Evolutionary conservation across 2,888 invertebrate species (phyloP), one percentile per base, ranked within the genome.

Genomic region (Microplitis manilae): DNA sequence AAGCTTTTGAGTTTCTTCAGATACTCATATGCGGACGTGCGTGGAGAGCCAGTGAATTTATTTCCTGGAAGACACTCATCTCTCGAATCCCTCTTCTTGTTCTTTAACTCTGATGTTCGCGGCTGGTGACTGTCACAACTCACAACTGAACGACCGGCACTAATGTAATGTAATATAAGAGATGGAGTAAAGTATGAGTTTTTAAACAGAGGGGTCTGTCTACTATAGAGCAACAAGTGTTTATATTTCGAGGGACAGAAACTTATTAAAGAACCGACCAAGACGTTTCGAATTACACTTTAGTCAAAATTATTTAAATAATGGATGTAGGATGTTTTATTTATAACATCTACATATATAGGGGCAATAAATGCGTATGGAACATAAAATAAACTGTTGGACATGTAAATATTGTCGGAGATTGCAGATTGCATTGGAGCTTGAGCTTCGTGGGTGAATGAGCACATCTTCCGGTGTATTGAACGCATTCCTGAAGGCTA

Each of bases 391-490:
- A 60, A 41, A 50, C 60, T 50, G 70, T 70, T 70, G 60, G 30
- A 60, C 60, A 70, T 68, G 50, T 38, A 30, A 30, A 41, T 70
- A 70, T 70, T 59, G n/a, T n/a, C 30, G 15, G 38, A 61, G 59
- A 59, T 59, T 60, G 20, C 61, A 50, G 20, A 73, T 67, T 50
- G 20, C 30, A 68, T 72, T 61, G 30, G 71, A 30, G 30, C 30
- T 38, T 20, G 70, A 81, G 71, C 79, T 75, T 79, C 79, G 77
- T 79, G 80, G 80, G 77, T 79, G 80, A 81, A 72, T 67, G 77
- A 77, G 67, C 76, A 77, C 69, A 77, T 79, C 74, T 77, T 80
- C 77, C 80, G 77, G 80, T 77, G 77, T 65, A 65, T 15, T 71
- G 71, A 17, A 39, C 64, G 64, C 76, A 81, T 82, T 81, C 81